phyloP scores from a whole-genome alignment of 2,113 vertebrate species.

The Neomonachus schauinslandi region DNA sequence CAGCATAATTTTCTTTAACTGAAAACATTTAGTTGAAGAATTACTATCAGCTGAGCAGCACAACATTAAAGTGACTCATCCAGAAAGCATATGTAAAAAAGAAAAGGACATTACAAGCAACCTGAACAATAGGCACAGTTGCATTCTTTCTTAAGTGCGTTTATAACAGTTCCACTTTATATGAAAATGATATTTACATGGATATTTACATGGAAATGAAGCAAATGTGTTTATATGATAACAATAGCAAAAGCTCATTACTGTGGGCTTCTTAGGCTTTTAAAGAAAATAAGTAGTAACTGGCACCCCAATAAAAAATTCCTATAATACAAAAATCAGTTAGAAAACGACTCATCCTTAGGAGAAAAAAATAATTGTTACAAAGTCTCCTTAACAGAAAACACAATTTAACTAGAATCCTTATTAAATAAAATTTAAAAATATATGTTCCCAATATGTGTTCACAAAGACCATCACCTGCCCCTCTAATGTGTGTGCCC shows the following conservation, averaged over 20 bases:
- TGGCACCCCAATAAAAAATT: not conserved
- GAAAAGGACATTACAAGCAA: conserved; percentile 23
- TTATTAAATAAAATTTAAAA: not conserved
- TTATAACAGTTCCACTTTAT: conserved; percentile 58
- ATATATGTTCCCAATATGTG: not conserved
- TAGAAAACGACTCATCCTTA: not conserved
- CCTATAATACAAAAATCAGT: not conserved
- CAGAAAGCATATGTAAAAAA: conserved; percentile 32
- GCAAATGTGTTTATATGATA: conserved; percentile 45
- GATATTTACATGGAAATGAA: conserved; percentile 26
- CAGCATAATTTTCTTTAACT: conserved; percentile 34
- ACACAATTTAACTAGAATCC: not conserved
- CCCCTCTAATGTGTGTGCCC: not conserved
- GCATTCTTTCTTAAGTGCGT: conserved; percentile 36
- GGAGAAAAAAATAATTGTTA: not conserved
- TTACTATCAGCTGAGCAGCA: conserved; percentile 2
- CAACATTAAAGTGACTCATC: conserved; percentile 42
- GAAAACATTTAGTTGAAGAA: conserved; percentile 60
- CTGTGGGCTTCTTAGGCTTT: not conserved
- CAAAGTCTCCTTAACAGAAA: not conserved
- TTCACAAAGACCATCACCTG: not conserved
- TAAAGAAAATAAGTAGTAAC: conserved; percentile 45
- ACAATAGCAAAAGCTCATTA: conserved; percentile 16
- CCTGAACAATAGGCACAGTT: conserved; percentile 50
- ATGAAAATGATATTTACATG: not conserved